phyloP scores from a whole-genome alignment of 2,888 invertebrate genomes.

The Noctuana brunneofusca region DNA sequence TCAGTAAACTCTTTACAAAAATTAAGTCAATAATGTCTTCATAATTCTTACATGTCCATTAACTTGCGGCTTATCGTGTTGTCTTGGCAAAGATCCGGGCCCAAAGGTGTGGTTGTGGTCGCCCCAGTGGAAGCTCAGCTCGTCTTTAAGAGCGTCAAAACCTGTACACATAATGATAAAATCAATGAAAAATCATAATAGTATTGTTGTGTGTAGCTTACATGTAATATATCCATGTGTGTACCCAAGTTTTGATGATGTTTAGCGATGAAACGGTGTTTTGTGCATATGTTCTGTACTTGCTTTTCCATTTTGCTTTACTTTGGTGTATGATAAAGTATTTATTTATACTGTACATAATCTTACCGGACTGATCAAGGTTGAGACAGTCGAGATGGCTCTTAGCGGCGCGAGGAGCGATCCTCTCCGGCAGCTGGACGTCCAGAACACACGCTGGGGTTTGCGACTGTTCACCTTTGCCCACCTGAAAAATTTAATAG shows the following conservation, averaged over 20 bases:
- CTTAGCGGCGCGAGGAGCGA: slow-evolving; percentile 75
- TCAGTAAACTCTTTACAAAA: too few relatives aligned
- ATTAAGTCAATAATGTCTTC: too few relatives aligned
- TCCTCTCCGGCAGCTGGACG: slow-evolving; percentile 67
- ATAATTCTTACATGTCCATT: slow-evolving; percentile 69
- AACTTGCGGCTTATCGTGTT: slow-evolving; percentile 52
- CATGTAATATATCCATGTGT: too few relatives aligned
- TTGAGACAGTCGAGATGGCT: slow-evolving; percentile 76
- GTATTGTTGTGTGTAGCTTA: too few relatives aligned
- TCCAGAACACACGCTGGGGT: slow-evolving; percentile 75
- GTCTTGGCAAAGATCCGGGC: slow-evolving; percentile 70
- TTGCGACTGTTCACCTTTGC: slow-evolving; percentile 72
- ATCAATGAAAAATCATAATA: not conserved
- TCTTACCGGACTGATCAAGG: slow-evolving; percentile 74
- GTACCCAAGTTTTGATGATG: too few relatives aligned
- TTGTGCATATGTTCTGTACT: too few relatives aligned
- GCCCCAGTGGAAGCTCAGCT: slow-evolving; percentile 87
- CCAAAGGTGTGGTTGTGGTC: slow-evolving; percentile 84
- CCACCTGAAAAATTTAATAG: slow-evolving; percentile 51
- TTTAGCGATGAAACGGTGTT: too few relatives aligned
- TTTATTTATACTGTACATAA: not conserved
- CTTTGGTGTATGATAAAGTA: too few relatives aligned
- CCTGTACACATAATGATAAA: slow-evolving; percentile 61
- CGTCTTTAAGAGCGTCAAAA: slow-evolving; percentile 87
- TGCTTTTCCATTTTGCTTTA: too few relatives aligned